Percentiles rank a stretch among this genome's conserved stretches.
phyloP scores from a whole-genome alignment of 1,140 invertebrate genomes.

The Portunus trituberculatus region DNA sequence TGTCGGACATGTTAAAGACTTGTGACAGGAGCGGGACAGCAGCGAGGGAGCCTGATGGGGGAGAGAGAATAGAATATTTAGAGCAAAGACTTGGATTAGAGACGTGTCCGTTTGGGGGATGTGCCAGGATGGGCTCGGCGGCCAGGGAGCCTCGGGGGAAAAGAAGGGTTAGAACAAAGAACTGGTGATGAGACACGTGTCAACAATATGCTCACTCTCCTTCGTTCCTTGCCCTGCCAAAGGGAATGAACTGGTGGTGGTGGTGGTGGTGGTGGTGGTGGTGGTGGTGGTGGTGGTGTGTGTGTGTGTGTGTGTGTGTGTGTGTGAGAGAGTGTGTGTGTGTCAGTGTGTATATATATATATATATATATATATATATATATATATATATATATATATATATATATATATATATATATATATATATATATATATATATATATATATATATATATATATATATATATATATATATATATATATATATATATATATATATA shows the following conservation, averaged over 20 bases:
- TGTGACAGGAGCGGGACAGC: conserved; percentile 68
- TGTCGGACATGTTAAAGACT: conserved; percentile 65
- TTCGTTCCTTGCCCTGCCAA: neutral
- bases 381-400: conserved; percentile 40
- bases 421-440: conserved; percentile 63
- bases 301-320: neutral
- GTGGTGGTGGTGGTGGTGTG: neutral
- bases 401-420: conserved; percentile 62
- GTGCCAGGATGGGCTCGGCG: neutral
- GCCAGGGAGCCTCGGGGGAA: neutral
- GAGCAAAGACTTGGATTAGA: neutral
- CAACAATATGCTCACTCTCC: neutral
- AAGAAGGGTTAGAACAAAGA: neutral
- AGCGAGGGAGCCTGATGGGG: conserved; percentile 72
- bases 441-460: conserved; percentile 45
- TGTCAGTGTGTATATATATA: neutral
- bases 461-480: conserved; percentile 55
- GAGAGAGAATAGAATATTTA: neutral
- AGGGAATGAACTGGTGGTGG: neutral
- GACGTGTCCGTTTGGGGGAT: neutral
- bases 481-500: conserved; percentile 60
- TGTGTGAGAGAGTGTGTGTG: neutral
- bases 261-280: neutral
- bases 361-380: neutral
- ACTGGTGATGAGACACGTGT: neutral